Percentiles rank a stretch among this genome's conserved stretches.
Evolutionary conservation across 2,113 vertebrate genomes (phyloP).

Genomic region (Spheniscus mendiculus): DNA sequence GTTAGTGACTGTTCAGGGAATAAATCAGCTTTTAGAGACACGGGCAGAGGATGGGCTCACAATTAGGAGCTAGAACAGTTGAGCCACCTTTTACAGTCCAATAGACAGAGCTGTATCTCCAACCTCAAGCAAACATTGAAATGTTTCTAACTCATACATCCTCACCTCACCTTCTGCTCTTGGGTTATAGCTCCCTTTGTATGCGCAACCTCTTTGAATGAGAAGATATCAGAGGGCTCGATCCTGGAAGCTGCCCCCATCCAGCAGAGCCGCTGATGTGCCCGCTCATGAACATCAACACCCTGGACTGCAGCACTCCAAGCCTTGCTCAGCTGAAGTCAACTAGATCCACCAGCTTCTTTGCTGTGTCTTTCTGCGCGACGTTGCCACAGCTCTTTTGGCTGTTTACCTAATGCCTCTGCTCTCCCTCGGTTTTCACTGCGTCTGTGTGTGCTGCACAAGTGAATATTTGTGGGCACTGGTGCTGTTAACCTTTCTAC

Average conservation of each 20-base stretch:
- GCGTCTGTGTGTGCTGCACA: background rate
- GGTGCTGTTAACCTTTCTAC: background rate
- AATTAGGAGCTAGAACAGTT: background rate
- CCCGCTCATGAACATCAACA: background rate
- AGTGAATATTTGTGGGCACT: background rate
- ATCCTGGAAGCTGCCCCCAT: background rate
- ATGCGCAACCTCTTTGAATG: background rate
- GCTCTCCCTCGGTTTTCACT: background rate
- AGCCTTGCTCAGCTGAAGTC: background rate
- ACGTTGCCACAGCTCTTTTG: background rate
- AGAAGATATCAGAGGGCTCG: background rate
- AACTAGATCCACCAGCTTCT: background rate
- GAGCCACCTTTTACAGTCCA: background rate
- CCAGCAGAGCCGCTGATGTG: background rate
- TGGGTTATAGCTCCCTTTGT: background rate
- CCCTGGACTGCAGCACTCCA: background rate
- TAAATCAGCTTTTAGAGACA: background rate
- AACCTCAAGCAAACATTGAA: background rate
- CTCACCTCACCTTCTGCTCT: background rate
- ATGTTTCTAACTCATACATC: background rate
- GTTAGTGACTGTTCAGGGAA: background rate
- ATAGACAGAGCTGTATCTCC: background rate
- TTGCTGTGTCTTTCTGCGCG: background rate
- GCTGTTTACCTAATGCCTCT: background rate
- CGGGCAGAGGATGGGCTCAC: background rate